These are phyloP conservation scores for Misgurnus mizolepis DNA, from an alignment of 2,113 vertebrate genomes.

Conservation along the genomic window DNA sequence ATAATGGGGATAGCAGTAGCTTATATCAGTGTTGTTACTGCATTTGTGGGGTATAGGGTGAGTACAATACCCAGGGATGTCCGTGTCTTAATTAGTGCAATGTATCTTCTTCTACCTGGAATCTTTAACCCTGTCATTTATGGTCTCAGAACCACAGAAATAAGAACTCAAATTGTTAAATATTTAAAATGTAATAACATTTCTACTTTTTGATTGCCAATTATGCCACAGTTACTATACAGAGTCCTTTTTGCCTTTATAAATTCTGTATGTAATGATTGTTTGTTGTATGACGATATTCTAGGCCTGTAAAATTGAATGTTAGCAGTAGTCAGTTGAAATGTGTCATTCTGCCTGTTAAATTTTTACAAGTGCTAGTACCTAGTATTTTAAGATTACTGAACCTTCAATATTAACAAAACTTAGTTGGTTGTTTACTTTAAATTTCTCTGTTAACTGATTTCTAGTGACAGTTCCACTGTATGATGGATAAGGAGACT, in stretches of 20 bases:
- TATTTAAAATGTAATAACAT: constrained; percentile 14
- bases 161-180: constrained; percentile 39
- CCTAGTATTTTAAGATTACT: too few relatives aligned
- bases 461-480: too few relatives aligned
- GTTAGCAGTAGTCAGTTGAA: neutral
- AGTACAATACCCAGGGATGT: constrained; percentile 29
- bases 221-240: neutral
- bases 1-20: constrained; percentile 37
- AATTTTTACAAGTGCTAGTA: too few relatives aligned
- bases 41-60: constrained; percentile 45
- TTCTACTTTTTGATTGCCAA: neutral
- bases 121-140: constrained; percentile 37
- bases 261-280: neutral
- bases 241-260: too few relatives aligned
- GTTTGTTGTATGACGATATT: too few relatives aligned
- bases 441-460: too few relatives aligned
- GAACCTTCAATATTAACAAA: too few relatives aligned
- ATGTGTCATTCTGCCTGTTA: neutral
- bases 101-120: constrained; percentile 32
- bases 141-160: constrained; percentile 43
- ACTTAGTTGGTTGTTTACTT: too few relatives aligned
- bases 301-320: too few relatives aligned
- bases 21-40: constrained; percentile 32
- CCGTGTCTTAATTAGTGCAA: neutral
- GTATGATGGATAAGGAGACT: too few relatives aligned